Conservation (phyloP, 1,140 invertebrate genomes). For the Musca domestica region DNA sequence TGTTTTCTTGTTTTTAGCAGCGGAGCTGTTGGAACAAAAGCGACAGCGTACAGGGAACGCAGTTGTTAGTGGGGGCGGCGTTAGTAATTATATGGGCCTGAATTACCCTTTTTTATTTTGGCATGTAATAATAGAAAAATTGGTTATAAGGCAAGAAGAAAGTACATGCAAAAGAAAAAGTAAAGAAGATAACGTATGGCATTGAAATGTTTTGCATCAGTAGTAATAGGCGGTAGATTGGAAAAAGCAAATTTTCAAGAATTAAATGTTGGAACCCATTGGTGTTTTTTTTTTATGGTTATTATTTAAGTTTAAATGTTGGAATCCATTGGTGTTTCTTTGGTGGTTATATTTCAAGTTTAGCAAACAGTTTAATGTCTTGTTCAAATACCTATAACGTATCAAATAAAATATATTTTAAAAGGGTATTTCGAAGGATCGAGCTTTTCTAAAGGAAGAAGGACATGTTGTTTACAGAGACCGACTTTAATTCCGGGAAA, state of each 20-base stretch:
- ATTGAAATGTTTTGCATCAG: no score
- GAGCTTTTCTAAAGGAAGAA: no score
- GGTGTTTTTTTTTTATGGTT: not conserved
- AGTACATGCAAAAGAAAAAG: constrained; percentile 10
- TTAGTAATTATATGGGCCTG: not conserved
- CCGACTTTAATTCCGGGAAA: no score
- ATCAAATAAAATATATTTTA: no score
- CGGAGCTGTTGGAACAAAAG: constrained; percentile 5
- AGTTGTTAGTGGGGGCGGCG: constrained; percentile 15
- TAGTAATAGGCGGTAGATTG: not conserved
- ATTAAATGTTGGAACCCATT: not conserved
- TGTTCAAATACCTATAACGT: no score
- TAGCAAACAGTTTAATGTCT: no score
- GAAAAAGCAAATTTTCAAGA: no score
- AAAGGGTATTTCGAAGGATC: no score
- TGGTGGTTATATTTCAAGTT: no score
- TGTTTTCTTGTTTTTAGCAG: not conserved
- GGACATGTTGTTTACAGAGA: no score
- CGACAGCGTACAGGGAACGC: not conserved
- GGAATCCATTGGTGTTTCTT: not conserved
- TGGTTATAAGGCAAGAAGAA: not conserved
- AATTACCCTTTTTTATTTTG: not conserved
- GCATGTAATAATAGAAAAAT: no score
- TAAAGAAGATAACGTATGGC: not conserved
- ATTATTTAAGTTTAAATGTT: not conserved